Evolutionary conservation across 2,113 vertebrate genomes (phyloP).

Genomic region (Pomatostomus ruficeps): DNA sequence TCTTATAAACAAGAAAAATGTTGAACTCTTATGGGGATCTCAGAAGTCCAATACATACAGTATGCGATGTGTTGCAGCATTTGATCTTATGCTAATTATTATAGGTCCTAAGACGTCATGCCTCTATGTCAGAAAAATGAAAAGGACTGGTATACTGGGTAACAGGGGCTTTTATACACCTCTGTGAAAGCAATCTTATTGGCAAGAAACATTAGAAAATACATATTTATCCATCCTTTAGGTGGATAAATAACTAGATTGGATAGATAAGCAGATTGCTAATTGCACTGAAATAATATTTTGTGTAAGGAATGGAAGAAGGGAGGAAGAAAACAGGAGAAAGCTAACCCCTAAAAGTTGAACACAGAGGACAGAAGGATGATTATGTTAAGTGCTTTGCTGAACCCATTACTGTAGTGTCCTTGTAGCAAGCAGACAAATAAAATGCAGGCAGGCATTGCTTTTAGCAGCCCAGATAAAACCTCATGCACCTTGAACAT

Average conservation of each 20-base stretch:
- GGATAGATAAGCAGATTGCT: not conserved
- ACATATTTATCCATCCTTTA: not conserved
- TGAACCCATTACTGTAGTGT: not conserved
- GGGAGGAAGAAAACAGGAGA: not conserved
- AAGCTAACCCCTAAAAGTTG: not conserved
- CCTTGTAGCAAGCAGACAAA: not conserved
- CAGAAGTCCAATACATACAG: not conserved
- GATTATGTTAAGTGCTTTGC: not conserved
- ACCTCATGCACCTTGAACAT: not conserved
- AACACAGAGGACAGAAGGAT: not conserved
- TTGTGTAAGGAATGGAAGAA: not conserved
- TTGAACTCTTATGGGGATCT: accelerated
- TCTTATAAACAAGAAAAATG: not conserved
- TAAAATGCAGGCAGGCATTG: not conserved
- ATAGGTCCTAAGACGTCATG: not conserved
- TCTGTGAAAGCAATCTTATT: not conserved
- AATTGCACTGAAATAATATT: not conserved
- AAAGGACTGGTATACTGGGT: not conserved
- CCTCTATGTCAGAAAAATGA: not conserved
- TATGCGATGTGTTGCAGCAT: not conserved
- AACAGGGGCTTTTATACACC: not conserved
- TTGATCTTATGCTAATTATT: not conserved
- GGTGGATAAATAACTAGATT: not conserved
- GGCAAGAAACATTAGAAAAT: not conserved
- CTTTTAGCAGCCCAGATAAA: not conserved